These are phyloP conservation scores for Coptotermes formosanus DNA, from an alignment of 1,140 invertebrate species.

Conservation along the genomic window DNA sequence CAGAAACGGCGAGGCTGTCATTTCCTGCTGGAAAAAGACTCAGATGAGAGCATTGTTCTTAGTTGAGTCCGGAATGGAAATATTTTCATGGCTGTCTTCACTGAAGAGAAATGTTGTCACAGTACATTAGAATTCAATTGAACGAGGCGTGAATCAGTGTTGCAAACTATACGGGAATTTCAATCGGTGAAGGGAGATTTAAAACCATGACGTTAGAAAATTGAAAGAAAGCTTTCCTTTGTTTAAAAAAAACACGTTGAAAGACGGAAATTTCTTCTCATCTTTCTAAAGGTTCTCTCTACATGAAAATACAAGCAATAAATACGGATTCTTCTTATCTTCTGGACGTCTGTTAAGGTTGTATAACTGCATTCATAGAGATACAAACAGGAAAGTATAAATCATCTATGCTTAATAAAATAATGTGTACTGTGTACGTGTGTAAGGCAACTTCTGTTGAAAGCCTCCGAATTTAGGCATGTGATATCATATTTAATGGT, in stretches of 20 bases:
- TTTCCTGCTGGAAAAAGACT: not conserved
- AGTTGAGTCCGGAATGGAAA: not conserved
- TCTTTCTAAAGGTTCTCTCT: too few species aligned
- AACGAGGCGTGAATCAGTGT: not conserved
- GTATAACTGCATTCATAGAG: too few species aligned
- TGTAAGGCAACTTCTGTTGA: too few species aligned
- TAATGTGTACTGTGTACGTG: too few species aligned
- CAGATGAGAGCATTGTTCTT: not conserved
- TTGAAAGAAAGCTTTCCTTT: not conserved
- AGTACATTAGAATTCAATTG: not conserved
- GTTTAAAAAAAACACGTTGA: not conserved
- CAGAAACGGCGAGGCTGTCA: not conserved
- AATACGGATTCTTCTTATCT: too few species aligned
- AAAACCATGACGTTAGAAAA: not conserved
- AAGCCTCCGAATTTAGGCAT: too few species aligned
- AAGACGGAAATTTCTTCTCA: not conserved
- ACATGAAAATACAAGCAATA: too few species aligned
- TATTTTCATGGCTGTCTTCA: conserved; percentile 16
- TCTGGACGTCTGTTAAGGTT: too few species aligned
- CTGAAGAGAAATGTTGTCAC: conserved; percentile 7
- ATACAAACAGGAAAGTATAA: too few species aligned
- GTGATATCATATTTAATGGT: too few species aligned
- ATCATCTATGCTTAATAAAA: too few species aligned
- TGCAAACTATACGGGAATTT: not conserved
- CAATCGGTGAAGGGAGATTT: not conserved